Evolutionary conservation across 2,888 invertebrate species (phyloP).

Genomic region (Drosophila bunnanda): DNA sequence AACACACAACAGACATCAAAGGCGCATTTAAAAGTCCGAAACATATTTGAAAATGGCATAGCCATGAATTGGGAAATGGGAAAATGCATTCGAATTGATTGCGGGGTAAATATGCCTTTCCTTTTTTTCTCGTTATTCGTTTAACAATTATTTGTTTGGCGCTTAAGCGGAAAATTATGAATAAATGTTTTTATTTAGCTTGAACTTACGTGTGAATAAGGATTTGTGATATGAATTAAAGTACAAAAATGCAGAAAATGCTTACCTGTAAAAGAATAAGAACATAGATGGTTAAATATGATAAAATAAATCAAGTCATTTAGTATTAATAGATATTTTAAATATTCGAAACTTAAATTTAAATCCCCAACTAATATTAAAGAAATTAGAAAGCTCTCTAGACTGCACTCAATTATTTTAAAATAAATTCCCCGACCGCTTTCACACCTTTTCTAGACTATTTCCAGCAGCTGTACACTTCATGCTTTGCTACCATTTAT

Average conservation of each 20-base stretch:
- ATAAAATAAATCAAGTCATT: not conserved
- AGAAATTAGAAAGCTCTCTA: not conserved
- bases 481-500: conserved; percentile 16
- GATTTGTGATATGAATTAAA: not conserved
- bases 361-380: not conserved
- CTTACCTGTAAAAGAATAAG: conserved; percentile 24
- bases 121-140: not conserved
- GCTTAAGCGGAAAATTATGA: not conserved
- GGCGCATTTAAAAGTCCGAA: conserved; percentile 55
- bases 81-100: conserved; percentile 45
- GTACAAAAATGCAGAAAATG: not conserved
- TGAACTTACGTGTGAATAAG: conserved; percentile 14
- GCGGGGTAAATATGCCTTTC: conserved; percentile 16
- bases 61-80: conserved; percentile 48
- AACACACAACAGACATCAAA: conserved; percentile 61
- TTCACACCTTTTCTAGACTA: conserved; percentile 17
- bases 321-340: rapidly evolving
- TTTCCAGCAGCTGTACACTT: conserved; percentile 18
- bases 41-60: conserved; percentile 52
- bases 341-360: not conserved
- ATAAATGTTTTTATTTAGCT: not conserved
- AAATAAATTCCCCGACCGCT: not conserved
- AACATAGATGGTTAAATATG: too few relatives aligned
- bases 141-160: conserved; percentile 16
- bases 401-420: conserved; percentile 4